A percentile compares a stretch with the other conserved stretches of the same genome.
phyloP scores from a whole-genome alignment of 2,888 invertebrate genomes.

The Eilema griseolum region DNA sequence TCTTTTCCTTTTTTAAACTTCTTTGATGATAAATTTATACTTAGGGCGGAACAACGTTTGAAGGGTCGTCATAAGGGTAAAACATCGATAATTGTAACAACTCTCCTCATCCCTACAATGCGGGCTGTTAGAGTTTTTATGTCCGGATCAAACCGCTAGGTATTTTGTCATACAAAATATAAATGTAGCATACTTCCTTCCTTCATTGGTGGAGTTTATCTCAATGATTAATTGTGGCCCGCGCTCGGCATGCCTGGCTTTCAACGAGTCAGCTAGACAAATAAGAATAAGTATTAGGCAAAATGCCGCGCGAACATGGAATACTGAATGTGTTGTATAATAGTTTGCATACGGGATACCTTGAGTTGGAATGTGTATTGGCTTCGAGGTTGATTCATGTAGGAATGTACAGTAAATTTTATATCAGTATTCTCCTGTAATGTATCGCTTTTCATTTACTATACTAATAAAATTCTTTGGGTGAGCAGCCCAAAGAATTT shows the following conservation, averaged over 20 bases:
- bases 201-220: constrained; percentile 85
- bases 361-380: constrained; percentile 8
- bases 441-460: background rate
- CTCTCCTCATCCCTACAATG: constrained; percentile 60
- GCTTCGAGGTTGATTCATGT: background rate
- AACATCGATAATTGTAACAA: constrained; percentile 35
- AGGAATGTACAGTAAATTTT: background rate
- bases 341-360: constrained; percentile 6
- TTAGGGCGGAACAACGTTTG: no score
- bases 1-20: no score
- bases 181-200: constrained; percentile 85
- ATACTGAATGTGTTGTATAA: constrained; percentile 22
- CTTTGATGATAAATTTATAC: no score
- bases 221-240: constrained; percentile 81
- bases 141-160: constrained; percentile 85
- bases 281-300: constrained; percentile 53
- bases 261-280: constrained; percentile 64
- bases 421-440: background rate
- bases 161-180: constrained; percentile 87
- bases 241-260: constrained; percentile 66
- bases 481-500: no score
- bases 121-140: constrained; percentile 83
- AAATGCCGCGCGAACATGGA: constrained; percentile 40
- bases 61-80: background rate
- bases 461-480: no score